Conservation (phyloP, 2,797 vertebrate genomes). For the Eulemur albifrons region DNA sequence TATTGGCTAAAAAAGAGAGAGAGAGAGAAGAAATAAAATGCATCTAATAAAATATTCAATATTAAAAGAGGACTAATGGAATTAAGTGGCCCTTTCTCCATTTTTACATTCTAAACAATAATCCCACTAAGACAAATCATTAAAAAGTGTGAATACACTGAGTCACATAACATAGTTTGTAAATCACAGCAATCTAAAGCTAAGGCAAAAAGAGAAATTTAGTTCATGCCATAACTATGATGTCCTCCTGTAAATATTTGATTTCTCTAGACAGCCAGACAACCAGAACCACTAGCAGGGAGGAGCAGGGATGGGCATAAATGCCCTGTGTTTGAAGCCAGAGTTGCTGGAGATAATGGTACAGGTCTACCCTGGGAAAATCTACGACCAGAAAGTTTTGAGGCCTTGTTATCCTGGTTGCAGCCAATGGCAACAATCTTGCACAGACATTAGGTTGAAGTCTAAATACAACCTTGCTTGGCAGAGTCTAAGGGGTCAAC, state of each 20-base stretch:
- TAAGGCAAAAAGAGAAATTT: constrained; percentile 12
- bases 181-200: constrained; percentile 10
- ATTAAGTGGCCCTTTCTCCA: constrained; percentile 86
- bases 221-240: neutral
- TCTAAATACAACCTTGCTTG: neutral
- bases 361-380: neutral
- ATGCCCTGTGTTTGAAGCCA: neutral
- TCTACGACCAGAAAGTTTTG: neutral
- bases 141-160: constrained; percentile 84
- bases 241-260: neutral
- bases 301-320: neutral
- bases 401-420: neutral
- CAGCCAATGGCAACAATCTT: neutral
- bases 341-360: neutral
- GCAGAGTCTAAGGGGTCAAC: neutral
- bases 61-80: constrained; percentile 83
- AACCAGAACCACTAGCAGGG: neutral
- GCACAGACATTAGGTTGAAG: neutral
- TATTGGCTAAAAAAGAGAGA: constrained; percentile 72
- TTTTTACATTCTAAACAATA: constrained; percentile 92
- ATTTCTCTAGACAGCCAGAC: neutral
- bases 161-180: constrained; percentile 20
- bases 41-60: constrained; percentile 79
- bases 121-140: constrained; percentile 86
- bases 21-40: constrained; percentile 52